These are phyloP conservation scores for Amazona vittata DNA, from an alignment of 2,113 vertebrate genomes.

Conservation along the genomic window DNA sequence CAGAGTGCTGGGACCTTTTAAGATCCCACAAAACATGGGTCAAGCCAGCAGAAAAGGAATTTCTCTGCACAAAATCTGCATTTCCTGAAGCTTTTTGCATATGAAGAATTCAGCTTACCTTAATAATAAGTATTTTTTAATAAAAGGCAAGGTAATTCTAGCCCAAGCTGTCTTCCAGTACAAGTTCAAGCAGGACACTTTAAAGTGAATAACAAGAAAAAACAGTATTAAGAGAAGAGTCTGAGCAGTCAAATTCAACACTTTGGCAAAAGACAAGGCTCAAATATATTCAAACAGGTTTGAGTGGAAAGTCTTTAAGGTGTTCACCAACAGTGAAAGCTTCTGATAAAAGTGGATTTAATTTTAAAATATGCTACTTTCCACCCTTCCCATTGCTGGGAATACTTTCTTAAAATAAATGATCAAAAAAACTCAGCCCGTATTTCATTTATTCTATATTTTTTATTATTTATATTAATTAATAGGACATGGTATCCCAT, in stretches of 20 bases:
- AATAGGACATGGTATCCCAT: background rate
- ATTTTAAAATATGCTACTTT: background rate
- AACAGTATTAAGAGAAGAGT: background rate
- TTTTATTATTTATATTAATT: background rate
- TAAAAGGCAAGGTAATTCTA: background rate
- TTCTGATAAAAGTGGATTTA: background rate
- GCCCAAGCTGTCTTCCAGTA: background rate
- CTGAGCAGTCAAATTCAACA: background rate
- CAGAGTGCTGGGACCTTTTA: background rate
- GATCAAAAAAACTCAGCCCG: background rate
- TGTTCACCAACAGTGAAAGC: background rate
- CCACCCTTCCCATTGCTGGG: background rate
- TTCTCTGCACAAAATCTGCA: background rate
- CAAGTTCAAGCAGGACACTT: background rate
- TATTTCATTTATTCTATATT: background rate
- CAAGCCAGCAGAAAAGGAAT: background rate
- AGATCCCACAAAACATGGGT: accelerated
- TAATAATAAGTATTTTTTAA: background rate
- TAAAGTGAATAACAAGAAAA: background rate
- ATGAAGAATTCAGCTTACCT: background rate
- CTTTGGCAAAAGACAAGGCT: background rate
- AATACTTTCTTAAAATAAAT: background rate
- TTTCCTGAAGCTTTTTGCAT: background rate
- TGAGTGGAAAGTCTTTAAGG: background rate
- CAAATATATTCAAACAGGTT: background rate